These are phyloP conservation scores for Ips nitidus DNA, from an alignment of 1,140 invertebrate genomes.

Conservation along the genomic window DNA sequence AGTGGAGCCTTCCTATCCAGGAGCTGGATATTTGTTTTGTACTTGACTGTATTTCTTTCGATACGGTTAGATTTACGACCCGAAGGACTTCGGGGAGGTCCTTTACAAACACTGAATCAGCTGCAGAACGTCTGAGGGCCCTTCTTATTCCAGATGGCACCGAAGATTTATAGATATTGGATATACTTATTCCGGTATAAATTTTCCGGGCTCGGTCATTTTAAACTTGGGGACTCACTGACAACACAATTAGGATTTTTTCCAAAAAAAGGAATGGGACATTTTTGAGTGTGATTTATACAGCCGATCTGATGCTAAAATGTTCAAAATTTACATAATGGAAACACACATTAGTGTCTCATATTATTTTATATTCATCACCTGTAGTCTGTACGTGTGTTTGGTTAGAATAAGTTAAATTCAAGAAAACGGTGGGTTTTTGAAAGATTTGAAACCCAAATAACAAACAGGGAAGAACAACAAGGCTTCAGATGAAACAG, in stretches of 20 bases:
- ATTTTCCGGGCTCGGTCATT: conserved; percentile 15
- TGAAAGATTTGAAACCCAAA: too few relatives aligned
- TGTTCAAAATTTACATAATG: too few relatives aligned
- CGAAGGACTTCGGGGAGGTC: conserved; percentile 32
- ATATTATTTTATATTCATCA: too few relatives aligned
- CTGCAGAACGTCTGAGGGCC: conserved; percentile 31
- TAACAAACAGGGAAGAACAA: too few relatives aligned
- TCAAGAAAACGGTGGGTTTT: too few relatives aligned
- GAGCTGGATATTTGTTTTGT: conserved; percentile 35
- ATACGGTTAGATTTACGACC: conserved; percentile 33
- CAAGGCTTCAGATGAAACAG: too few relatives aligned
- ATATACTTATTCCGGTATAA: conserved; percentile 34
- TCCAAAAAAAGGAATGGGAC: too few relatives aligned
- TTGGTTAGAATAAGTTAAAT: too few relatives aligned
- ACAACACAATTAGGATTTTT: conserved; percentile 2
- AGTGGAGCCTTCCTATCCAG: conserved; percentile 27
- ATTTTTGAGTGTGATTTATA: too few relatives aligned
- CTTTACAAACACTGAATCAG: conserved; percentile 39
- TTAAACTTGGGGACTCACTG: conserved; percentile 9
- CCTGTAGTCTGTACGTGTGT: too few relatives aligned
- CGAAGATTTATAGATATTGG: conserved; percentile 38
- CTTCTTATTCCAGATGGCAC: conserved; percentile 33
- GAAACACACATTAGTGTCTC: too few relatives aligned
- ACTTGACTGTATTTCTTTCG: conserved; percentile 38
- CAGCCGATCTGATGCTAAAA: too few relatives aligned